Evolutionary conservation across 2,113 vertebrate species (phyloP).

Genomic region (Manacus vitellinus): DNA sequence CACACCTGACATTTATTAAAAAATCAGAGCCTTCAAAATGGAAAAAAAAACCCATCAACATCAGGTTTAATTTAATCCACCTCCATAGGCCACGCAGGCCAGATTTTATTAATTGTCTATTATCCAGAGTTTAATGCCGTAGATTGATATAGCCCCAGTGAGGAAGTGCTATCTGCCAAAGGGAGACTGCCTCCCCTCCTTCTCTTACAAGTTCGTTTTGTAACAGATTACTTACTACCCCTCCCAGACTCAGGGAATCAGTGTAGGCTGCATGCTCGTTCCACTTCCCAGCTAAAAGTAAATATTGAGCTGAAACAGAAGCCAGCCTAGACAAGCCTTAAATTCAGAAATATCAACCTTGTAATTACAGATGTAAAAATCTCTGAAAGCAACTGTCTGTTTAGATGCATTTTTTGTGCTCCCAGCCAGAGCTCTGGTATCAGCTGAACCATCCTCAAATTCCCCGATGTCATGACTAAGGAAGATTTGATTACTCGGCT

Average conservation of each 20-base stretch:
- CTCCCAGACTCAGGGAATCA: neutral
- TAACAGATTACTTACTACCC: neutral
- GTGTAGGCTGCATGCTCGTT: neutral
- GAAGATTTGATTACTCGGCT: neutral
- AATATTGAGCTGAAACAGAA: conserved; percentile 1
- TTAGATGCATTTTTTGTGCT: neutral
- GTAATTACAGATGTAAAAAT: conserved; percentile 19
- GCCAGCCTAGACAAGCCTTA: neutral
- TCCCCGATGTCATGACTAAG: neutral
- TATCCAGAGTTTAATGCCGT: neutral
- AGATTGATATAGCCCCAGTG: neutral
- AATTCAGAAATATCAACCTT: neutral
- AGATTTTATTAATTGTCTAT: neutral
- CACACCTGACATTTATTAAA: neutral
- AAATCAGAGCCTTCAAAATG: neutral
- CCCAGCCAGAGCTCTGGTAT: conserved; percentile 1
- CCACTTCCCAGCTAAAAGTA: neutral
- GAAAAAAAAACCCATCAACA: neutral
- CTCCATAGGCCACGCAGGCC: neutral
- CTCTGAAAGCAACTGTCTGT: neutral
- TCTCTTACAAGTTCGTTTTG: neutral
- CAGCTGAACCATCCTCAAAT: conserved; percentile 5
- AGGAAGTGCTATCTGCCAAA: neutral
- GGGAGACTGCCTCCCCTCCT: neutral
- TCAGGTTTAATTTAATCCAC: neutral